Evolutionary conservation across 2,113 vertebrate genomes (phyloP).

Genomic region (Canis aureus): DNA sequence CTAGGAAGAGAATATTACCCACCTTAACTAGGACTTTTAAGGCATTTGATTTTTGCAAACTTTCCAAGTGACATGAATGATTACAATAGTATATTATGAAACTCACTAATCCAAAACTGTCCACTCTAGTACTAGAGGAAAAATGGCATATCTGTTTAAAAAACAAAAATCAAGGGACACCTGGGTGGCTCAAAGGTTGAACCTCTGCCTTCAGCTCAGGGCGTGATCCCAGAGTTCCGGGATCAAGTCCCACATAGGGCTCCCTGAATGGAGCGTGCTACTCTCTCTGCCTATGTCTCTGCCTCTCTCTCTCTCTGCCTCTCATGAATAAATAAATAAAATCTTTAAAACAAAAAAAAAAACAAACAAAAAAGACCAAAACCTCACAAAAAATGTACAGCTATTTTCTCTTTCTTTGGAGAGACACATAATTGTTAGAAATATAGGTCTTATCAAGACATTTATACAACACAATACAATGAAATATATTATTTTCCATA

Average conservation of each 20-base stretch:
- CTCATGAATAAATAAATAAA: no score
- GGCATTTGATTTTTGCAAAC: conserved; percentile 21
- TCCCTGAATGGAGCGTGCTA: no score
- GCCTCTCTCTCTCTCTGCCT: no score
- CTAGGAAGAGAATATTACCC: background rate
- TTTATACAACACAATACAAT: background rate
- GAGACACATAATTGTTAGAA: background rate
- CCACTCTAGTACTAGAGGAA: background rate
- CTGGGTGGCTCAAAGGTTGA: no score
- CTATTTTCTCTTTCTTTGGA: conserved; percentile 13
- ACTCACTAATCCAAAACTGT: background rate
- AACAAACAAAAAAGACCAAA: background rate
- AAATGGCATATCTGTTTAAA: background rate
- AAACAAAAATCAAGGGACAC: background rate
- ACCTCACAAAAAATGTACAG: background rate
- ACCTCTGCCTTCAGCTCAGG: no score
- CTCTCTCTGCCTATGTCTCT: no score
- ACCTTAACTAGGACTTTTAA: conserved; percentile 13
- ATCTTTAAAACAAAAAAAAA: no score
- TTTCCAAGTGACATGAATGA: background rate
- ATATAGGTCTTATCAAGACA: background rate
- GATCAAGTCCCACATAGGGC: no score
- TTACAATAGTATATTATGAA: background rate
- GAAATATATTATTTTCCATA: background rate
- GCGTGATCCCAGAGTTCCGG: no score